phyloP scores from a whole-genome alignment of 2,888 invertebrate genomes.

The Tetranychus piercei region DNA sequence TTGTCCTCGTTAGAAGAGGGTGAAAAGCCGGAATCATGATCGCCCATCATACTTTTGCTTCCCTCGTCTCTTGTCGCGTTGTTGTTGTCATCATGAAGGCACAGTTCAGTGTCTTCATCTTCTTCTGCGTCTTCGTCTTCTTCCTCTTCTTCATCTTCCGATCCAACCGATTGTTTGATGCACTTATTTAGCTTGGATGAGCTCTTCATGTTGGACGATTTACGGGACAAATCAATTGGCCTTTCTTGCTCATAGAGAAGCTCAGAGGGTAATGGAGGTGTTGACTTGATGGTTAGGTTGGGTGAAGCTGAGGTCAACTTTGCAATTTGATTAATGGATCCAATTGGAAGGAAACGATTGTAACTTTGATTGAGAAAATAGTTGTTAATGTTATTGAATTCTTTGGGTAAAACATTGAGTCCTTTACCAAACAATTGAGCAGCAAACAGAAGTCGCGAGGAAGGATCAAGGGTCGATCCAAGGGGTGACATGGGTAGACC shows the following conservation, averaged over 20 bases:
- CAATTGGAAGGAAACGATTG: slow-evolving; percentile 9
- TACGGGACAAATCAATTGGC: slow-evolving; percentile 30
- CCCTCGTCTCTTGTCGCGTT: neutral
- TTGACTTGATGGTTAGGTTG: neutral
- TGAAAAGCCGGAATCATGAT: slow-evolving; percentile 22
- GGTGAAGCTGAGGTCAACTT: slow-evolving; percentile 14
- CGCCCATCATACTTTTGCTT: slow-evolving; percentile 13
- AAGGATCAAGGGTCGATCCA: slow-evolving; percentile 26
- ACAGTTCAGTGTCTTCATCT: neutral
- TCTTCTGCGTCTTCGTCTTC: neutral
- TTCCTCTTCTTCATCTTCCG: neutral
- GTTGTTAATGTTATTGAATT: slow-evolving; percentile 13
- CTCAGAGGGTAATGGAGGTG: neutral
- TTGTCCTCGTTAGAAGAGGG: slow-evolving; percentile 21
- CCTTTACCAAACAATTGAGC: slow-evolving; percentile 24
- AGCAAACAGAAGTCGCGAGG: slow-evolving; percentile 25
- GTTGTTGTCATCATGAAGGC: slow-evolving; percentile 2
- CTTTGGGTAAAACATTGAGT: slow-evolving; percentile 14
- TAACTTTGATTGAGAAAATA: slow-evolving; percentile 8
- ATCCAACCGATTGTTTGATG: neutral
- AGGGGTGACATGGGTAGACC: slow-evolving; percentile 28
- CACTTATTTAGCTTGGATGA: slow-evolving; percentile 7
- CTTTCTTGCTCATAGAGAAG: slow-evolving; percentile 27
- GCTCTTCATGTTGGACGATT: slow-evolving; percentile 18
- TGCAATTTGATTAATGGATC: slow-evolving; percentile 16